Base-by-base conservation (phyloP, 2,113 vertebrate species). In the Nannobrachium achirus region DNA sequence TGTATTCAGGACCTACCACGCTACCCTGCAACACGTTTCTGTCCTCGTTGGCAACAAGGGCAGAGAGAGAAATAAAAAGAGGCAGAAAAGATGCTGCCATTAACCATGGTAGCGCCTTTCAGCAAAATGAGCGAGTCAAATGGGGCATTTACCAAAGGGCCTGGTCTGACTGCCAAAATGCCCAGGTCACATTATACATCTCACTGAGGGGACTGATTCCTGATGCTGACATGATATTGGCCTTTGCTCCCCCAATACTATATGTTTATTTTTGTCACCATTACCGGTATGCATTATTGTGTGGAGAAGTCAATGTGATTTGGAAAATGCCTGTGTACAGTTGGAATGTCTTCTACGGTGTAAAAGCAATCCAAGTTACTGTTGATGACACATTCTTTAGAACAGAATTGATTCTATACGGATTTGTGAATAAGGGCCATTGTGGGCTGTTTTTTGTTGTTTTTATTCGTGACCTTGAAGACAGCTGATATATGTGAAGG, bases 41-140 rank as follows among this genome's bases (percentile, higher is more conserved):
- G 74, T 58, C 41, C 51, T 76, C 41, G 2, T 63, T 82, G 53
- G 20, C 72, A 59, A 56, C 56, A 63, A 55, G 53, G 19, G 57
- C 1, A 66, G 50, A 45, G 48, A 63, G 52, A 14, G 46, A n/a
- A n/a, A 8, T 8, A 60, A 39, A 65, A 45, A 59, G 33, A 63
- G 61, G 75, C 44, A 78, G 55, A 73, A 80, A 69, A 72, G 63
- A 62, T 63, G 74, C 75, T 73, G 69, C 49, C 81, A 57, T 91
- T 93, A 92, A 88, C 92, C 86, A 92, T 86, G 87, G 89, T 72
- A 89, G 89, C 90, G 66, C 14, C 7, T 61, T 63, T 67, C 56
- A 53, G 49, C 45, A 63, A 64, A 72, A 20, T 45, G 9, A 45
- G n/a, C 63, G 33, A 25, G 20, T 56, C 13, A 16, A 39, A 45